phyloP scores from a whole-genome alignment of 2,113 vertebrate species.

The human region GRCh38 chr5:14846001-14846500 shows the following conservation, averaged over 20 bases:
- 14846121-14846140: too few species aligned
- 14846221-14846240: neutral
- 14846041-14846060: too few species aligned
- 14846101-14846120: too few species aligned
- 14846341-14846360: too few species aligned
- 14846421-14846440: neutral
- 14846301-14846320: neutral
- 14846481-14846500: neutral
- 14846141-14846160: too few species aligned
- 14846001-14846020: accelerated
- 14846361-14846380: accelerated
- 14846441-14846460: neutral
- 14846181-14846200: neutral
- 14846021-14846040: too few species aligned
- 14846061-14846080: too few species aligned
- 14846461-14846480: neutral
- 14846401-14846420: accelerated
- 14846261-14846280: neutral
- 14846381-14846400: accelerated
- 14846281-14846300: neutral
- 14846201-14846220: neutral
- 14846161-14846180: neutral
- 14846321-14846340: neutral
- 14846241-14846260: neutral
- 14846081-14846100: too few species aligned